Base-by-base conservation (phyloP, 2,797 vertebrate species). In the Graptemys geographica region DNA sequence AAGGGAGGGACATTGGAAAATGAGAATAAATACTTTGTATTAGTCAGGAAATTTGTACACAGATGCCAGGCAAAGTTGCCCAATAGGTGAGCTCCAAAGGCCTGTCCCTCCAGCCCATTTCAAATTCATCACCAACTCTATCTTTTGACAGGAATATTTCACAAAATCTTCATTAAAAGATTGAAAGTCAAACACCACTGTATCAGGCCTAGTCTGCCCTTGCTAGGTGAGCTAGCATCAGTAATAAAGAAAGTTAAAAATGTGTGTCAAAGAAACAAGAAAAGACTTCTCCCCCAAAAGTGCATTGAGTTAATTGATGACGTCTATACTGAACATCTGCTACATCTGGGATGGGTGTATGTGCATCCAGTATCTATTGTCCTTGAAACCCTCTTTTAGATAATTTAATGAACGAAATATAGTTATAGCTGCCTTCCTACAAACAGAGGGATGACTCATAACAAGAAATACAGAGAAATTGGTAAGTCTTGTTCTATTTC, bases 121-220 rank as follows among this genome's bases (percentile, higher is more conserved):
- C 27, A 55, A 37, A 69, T 86, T 81, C 90, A 16, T 84, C 86
- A 47, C 18, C 84, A 92, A 51, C 6, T 94, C 87, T 56, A 3
- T 85, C 90, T 89, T 85, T 12, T 78, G n/a, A 83, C 62, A 57
- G 79, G 21, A 62, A 72, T 92, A 69, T n/a, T 92, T 79, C 49
- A 28, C 86, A 83, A 93, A 52, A 94, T 89, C 53, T 79, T 94
- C 72, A 93, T 91, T 90, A 92, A 90, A 93, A 83, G 81, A 93
- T 72, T 69, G 79, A 81, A 94, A 87, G 95, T 96, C 93, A 96
- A 94, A 72, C 18, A 5, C 65, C 37, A 86, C 78, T 88, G 21
- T 1, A 23, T 93, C 90, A 74, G 5, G 62, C 89, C 69, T 95
- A 52, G 11, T 72, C 69, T 72, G 44, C 86, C 4, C 59, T 62